Conservation (phyloP, 2,113 vertebrate species). For the Gnathonemus echidnorhynchus region DNA sequence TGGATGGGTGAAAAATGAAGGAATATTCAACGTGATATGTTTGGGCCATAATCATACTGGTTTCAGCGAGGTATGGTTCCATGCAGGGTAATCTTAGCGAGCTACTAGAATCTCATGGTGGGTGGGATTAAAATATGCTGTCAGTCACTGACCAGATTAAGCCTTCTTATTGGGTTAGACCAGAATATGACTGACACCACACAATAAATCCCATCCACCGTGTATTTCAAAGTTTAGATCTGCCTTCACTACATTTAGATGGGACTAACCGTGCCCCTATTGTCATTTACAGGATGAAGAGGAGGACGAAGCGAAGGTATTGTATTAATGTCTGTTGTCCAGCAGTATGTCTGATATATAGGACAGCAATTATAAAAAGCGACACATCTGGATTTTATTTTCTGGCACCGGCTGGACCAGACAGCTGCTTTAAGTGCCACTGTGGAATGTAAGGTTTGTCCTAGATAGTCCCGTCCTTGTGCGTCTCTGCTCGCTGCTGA, state of each 20-base stretch:
- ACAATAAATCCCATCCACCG: neutral
- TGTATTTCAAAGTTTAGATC: neutral
- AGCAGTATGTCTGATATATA: neutral
- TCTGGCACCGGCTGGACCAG: neutral
- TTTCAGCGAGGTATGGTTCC: neutral
- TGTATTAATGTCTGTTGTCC: neutral
- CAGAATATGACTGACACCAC: neutral
- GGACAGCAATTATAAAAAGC: neutral
- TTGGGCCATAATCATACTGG: neutral
- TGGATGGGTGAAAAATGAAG: neutral
- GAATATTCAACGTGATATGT: neutral
- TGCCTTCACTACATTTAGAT: neutral
- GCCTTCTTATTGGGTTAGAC: neutral
- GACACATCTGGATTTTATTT: neutral
- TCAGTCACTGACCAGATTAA: neutral
- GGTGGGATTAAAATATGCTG: neutral
- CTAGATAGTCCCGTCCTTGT: neutral
- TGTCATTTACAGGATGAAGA: conserved; percentile 33
- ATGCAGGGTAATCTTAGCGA: neutral
- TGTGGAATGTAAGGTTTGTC: neutral
- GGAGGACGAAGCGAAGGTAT: conserved; percentile 21
- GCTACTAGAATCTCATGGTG: neutral
- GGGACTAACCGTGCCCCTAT: neutral
- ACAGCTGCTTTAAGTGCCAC: neutral
- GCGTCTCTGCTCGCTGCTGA: neutral